Conservation (phyloP, 2,888 invertebrate species). For the Dynastes maya region DNA sequence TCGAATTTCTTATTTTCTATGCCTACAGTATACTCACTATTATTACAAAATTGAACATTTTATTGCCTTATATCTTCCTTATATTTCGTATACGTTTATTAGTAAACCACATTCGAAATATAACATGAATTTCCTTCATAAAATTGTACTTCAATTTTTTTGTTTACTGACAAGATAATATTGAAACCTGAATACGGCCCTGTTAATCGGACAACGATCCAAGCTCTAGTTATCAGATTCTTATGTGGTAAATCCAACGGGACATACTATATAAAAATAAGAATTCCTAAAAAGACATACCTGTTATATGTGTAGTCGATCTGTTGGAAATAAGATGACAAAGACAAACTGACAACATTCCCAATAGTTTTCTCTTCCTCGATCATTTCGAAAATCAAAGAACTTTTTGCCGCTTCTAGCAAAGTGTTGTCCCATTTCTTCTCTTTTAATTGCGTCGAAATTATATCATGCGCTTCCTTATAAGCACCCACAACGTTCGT, state of each 20-base stretch:
- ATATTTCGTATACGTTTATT: no score
- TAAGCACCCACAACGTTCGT: conserved; percentile 87
- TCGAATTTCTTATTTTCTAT: no score
- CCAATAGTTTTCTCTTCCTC: conserved; percentile 86
- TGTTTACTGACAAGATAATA: no score
- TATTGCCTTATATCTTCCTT: no score
- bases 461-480: conserved; percentile 82
- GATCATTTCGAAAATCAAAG: conserved; percentile 89
- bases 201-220: no score
- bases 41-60: no score
- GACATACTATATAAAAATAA: conserved; percentile 18
- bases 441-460: conserved; percentile 78
- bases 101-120: no score
- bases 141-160: no score
- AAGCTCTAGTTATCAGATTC: no score
- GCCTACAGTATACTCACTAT: no score
- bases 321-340: conserved; percentile 81
- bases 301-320: conserved; percentile 80
- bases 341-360: conserved; percentile 80
- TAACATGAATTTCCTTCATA: no score
- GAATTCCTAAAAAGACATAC: conserved; percentile 64
- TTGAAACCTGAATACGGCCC: no score
- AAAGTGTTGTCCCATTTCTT: conserved; percentile 82
- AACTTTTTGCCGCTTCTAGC: conserved; percentile 88
- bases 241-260: neutral